phyloP scores from a whole-genome alignment of 2,888 invertebrate species.

The Ormyrus thymus region DNA sequence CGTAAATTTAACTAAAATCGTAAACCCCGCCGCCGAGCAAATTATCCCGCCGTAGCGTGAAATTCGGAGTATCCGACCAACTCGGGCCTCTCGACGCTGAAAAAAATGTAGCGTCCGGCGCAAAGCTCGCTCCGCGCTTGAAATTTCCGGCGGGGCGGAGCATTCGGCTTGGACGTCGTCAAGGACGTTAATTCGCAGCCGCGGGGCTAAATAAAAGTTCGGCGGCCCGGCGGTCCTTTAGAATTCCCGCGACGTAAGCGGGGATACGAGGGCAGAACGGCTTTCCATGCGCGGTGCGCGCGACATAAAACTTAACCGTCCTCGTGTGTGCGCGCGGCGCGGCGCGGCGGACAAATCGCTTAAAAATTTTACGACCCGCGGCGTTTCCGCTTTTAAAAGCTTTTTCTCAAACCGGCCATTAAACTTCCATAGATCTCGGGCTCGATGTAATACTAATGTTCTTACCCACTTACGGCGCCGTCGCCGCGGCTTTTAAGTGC shows the following conservation, averaged over 20 bases:
- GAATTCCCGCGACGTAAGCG: slow-evolving; percentile 62
- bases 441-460: slow-evolving; percentile 63
- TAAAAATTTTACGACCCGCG: slow-evolving; percentile 70
- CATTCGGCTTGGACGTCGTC: not conserved
- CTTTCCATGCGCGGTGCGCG: slow-evolving; percentile 48
- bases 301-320: slow-evolving; percentile 62
- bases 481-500: slow-evolving; percentile 46
- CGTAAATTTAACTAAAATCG: no score
- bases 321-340: slow-evolving; percentile 14
- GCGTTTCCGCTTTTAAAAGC: slow-evolving; percentile 67
- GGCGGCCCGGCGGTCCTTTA: slow-evolving; percentile 53
- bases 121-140: not conserved
- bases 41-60: no score
- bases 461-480: slow-evolving; percentile 64
- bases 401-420: slow-evolving; percentile 66
- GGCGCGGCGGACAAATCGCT: slow-evolving; percentile 65
- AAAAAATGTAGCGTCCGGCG: no score
- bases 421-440: slow-evolving; percentile 62
- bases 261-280: slow-evolving; percentile 58
- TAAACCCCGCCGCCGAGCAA: no score
- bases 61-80: no score
- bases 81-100: no score
- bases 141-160: not conserved
- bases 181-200: slow-evolving; percentile 58
- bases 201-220: slow-evolving; percentile 38